Evolutionary conservation across 2,113 vertebrate species (phyloP).

Genomic region (Phylloscopus whistleri): DNA sequence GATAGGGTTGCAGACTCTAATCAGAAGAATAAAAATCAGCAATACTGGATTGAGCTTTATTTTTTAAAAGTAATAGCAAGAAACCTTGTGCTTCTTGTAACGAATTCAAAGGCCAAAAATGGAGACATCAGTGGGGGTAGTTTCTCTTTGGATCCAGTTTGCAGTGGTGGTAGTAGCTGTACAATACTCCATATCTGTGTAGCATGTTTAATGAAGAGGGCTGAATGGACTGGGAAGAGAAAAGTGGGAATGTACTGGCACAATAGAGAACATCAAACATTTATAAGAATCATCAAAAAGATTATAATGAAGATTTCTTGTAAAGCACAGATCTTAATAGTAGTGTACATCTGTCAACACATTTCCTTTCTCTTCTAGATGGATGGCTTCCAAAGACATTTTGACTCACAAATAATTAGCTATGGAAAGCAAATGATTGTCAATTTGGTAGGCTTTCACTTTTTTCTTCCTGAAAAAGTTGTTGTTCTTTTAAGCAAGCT

Average conservation of each 20-base stretch:
- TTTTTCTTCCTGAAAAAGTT: background rate
- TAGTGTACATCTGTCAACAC: background rate
- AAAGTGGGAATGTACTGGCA: background rate
- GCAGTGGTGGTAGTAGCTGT: background rate
- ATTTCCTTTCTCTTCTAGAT: constrained; percentile 70
- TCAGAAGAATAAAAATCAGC: background rate
- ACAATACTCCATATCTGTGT: background rate
- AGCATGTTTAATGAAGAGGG: background rate
- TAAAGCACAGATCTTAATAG: background rate
- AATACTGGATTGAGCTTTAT: background rate
- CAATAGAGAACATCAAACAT: background rate
- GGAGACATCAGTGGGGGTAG: background rate
- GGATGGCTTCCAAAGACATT: constrained; percentile 96
- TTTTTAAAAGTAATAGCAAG: background rate
- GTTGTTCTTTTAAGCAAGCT: background rate
- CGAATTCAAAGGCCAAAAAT: background rate
- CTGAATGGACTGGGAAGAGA: background rate
- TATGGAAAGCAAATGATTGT: constrained; percentile 93
- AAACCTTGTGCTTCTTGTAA: background rate
- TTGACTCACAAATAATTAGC: constrained; percentile 92
- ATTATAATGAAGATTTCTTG: background rate
- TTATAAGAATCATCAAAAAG: background rate
- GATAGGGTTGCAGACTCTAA: background rate
- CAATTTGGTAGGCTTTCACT: constrained; percentile 83
- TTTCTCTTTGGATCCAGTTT: background rate